Conservation (phyloP, 1,140 invertebrate genomes). For the Oryctes rhinoceros region DNA sequence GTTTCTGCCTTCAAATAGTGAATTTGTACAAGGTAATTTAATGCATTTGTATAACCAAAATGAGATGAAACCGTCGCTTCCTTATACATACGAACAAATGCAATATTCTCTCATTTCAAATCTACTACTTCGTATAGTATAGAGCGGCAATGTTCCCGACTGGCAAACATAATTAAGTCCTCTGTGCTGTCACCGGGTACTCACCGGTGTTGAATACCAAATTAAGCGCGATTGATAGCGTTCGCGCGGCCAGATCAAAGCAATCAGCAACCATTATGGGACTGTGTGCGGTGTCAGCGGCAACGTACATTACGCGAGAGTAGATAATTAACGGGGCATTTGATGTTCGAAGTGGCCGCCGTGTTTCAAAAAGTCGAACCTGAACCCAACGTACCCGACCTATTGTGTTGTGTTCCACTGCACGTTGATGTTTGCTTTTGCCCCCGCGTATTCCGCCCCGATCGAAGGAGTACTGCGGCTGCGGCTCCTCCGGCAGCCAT, state of each 20-base stretch:
- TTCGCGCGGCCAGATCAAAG: conserved; percentile 46
- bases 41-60: too few species aligned
- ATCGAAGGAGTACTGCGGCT: conserved; percentile 1
- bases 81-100: not conserved
- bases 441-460: conserved; percentile 30
- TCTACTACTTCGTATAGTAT: not conserved
- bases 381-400: not conserved
- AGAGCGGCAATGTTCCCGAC: conserved; percentile 11
- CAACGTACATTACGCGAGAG: conserved; percentile 38
- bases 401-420: conserved; percentile 24
- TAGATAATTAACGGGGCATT: conserved; percentile 39
- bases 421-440: conserved; percentile 34
- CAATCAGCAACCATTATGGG: conserved; percentile 45
- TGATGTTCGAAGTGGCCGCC: conserved; percentile 30
- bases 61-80: too few species aligned
- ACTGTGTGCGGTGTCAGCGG: conserved; percentile 28
- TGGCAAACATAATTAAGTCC: conserved; percentile 41
- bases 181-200: conserved; percentile 35
- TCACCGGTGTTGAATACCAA: conserved; percentile 39
- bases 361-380: conserved; percentile 34
- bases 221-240: conserved; percentile 42
- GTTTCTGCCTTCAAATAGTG: too few species aligned
- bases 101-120: not conserved
- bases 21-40: too few species aligned
- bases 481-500: conserved; percentile 44